phyloP scores from a whole-genome alignment of 1,140 invertebrate genomes.

The Orchestia grillus region DNA sequence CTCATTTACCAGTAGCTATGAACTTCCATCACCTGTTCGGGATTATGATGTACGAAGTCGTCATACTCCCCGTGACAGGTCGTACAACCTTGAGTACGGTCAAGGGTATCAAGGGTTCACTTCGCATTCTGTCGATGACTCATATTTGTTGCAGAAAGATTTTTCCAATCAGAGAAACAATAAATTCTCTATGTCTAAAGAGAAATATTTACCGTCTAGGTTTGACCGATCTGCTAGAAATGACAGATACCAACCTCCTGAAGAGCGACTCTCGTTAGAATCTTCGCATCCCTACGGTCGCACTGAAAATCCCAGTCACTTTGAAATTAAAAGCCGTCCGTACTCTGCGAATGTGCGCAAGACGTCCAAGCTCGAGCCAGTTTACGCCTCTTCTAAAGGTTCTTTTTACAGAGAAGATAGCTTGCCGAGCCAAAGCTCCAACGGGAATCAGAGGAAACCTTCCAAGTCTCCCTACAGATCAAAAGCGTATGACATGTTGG shows the following conservation, averaged over 20 bases:
- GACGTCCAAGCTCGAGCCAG: not conserved
- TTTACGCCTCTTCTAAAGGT: not conserved
- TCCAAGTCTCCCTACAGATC: not conserved
- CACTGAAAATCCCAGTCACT: not conserved
- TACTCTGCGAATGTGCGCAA: not conserved
- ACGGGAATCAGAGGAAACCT: not conserved
- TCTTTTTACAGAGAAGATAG: not conserved
- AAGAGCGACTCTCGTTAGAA: not conserved
- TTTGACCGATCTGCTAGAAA: not conserved
- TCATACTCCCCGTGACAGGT: not conserved
- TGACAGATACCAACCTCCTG: not conserved
- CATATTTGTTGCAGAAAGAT: not conserved
- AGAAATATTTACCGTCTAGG: not conserved
- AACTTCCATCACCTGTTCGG: not conserved
- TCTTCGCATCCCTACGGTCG: not conserved
- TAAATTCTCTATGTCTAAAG: not conserved
- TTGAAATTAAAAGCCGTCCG: not conserved
- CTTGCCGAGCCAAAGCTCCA: not conserved
- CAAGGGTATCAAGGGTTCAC: not conserved
- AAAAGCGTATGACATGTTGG: not conserved
- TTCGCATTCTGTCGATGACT: conserved; percentile 38
- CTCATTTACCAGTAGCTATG: not conserved
- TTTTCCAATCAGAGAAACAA: not conserved
- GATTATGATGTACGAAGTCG: not conserved
- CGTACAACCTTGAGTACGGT: not conserved